Percentiles rank a stretch among this genome's conserved stretches.
These are phyloP conservation scores for Dreissena polymorpha DNA, from an alignment of 1,140 invertebrate species.

Conservation along the genomic window DNA sequence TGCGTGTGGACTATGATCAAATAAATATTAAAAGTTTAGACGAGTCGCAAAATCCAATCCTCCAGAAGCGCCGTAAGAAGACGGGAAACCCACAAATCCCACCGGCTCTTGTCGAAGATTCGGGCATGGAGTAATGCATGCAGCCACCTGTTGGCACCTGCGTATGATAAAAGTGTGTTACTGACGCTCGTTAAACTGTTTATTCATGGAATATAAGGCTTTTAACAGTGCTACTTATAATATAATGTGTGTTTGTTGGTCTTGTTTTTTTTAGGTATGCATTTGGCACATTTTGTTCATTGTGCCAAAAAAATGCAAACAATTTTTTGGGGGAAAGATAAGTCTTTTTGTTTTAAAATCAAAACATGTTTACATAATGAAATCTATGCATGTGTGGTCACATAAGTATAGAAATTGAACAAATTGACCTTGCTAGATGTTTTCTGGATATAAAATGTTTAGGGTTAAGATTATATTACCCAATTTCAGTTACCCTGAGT, in stretches of 20 bases:
- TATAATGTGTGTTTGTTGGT: background rate
- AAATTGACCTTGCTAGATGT: too few relatives aligned
- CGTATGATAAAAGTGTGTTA: background rate
- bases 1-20: constrained; percentile 96
- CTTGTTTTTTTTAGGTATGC: background rate
- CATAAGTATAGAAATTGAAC: too few relatives aligned
- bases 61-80: constrained; percentile 87
- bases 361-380: too few relatives aligned
- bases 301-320: too few relatives aligned
- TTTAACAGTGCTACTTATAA: background rate
- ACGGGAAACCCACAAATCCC: background rate
- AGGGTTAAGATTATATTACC: too few relatives aligned
- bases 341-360: too few relatives aligned
- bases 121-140: constrained; percentile 24
- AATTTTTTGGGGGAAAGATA: too few relatives aligned
- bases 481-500: too few relatives aligned
- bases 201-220: background rate
- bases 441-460: too few relatives aligned
- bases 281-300: background rate
- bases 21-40: constrained; percentile 93
- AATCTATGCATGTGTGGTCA: too few relatives aligned
- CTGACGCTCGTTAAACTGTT: background rate
- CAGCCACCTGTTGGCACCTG: background rate
- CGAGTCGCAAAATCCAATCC: constrained; percentile 93
- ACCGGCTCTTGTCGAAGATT: constrained; percentile 20